A percentile compares a stretch with the other conserved stretches of the same genome.
Conservation (phyloP, 2,888 invertebrate species). For the Antheraea yamamai region DNA sequence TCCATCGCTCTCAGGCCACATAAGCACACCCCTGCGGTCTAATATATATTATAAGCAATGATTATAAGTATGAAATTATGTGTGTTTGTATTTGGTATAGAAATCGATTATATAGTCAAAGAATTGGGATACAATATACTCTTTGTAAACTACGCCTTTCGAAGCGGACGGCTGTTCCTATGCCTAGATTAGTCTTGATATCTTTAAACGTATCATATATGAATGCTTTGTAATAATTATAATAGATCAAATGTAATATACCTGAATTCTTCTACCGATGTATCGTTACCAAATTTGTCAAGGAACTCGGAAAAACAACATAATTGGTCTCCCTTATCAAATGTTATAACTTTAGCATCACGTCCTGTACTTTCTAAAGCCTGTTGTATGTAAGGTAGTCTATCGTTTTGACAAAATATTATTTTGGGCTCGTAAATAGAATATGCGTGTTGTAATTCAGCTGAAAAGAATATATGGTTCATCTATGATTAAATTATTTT, state of each 20-base stretch:
- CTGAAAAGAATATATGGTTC: slow-evolving; percentile 36
- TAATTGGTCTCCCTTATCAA: slow-evolving; percentile 39
- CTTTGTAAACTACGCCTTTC: no score
- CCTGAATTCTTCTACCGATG: slow-evolving; percentile 43
- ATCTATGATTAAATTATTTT: background rate
- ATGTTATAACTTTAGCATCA: slow-evolving; percentile 47
- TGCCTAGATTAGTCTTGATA: no score
- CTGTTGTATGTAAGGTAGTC: slow-evolving; percentile 37
- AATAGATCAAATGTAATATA: slow-evolving; percentile 25
- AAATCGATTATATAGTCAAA: no score
- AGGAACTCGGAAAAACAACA: slow-evolving; percentile 42
- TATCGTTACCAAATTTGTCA: slow-evolving; percentile 32
- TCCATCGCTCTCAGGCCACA: no score
- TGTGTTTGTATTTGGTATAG: no score
- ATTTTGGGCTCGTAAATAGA: slow-evolving; percentile 43
- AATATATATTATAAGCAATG: no score
- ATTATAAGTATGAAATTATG: no score
- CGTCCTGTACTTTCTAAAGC: slow-evolving; percentile 34
- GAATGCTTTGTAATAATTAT: no score
- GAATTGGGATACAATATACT: no score
- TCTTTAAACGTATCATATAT: background rate
- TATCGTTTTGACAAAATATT: slow-evolving; percentile 53
- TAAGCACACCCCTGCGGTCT: no score
- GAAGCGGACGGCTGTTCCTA: no score
- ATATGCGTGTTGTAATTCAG: slow-evolving; percentile 43